These are phyloP conservation scores for Eumerus sabulonum DNA, from an alignment of 2,888 invertebrate species.

Conservation along the genomic window DNA sequence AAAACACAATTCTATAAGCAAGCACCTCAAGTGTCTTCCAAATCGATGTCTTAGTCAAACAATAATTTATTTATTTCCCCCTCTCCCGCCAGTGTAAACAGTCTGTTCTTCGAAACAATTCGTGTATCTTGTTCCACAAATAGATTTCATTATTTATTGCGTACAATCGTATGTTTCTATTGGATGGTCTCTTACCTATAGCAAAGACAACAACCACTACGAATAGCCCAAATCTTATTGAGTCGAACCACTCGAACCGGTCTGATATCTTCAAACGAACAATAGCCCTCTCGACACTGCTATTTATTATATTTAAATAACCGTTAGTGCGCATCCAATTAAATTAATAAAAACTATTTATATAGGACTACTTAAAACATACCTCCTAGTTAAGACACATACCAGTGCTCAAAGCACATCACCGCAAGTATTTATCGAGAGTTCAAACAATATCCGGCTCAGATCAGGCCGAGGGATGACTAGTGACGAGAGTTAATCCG, in stretches of 20 bases:
- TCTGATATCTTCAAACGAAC: neutral
- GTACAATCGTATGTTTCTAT: slow-evolving; percentile 46
- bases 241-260: too few species aligned
- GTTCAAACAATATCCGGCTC: slow-evolving; percentile 37
- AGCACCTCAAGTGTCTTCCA: slow-evolving; percentile 67
- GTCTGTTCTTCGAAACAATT: slow-evolving; percentile 19
- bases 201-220: neutral
- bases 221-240: too few species aligned
- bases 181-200: slow-evolving; percentile 13
- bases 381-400: slow-evolving; percentile 48
- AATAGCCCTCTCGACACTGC: slow-evolving; percentile 28
- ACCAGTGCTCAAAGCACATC: slow-evolving; percentile 53
- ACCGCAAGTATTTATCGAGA: slow-evolving; percentile 63
- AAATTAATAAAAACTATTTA: slow-evolving; percentile 14
- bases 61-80: slow-evolving; percentile 52
- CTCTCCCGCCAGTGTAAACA: neutral
- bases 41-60: slow-evolving; percentile 3
- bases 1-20: slow-evolving; percentile 22
- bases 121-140: slow-evolving; percentile 14
- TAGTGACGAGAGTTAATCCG: slow-evolving; percentile 44
- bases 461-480: slow-evolving; percentile 3
- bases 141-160: slow-evolving; percentile 39
- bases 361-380: slow-evolving; percentile 42
- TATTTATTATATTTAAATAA: slow-evolving; percentile 28
- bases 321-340: neutral